Evolutionary conservation across 2,888 invertebrate genomes (phyloP), one percentile per base, ranked within the genome.

Genomic region (Caenorhabditis doughertyi): DNA sequence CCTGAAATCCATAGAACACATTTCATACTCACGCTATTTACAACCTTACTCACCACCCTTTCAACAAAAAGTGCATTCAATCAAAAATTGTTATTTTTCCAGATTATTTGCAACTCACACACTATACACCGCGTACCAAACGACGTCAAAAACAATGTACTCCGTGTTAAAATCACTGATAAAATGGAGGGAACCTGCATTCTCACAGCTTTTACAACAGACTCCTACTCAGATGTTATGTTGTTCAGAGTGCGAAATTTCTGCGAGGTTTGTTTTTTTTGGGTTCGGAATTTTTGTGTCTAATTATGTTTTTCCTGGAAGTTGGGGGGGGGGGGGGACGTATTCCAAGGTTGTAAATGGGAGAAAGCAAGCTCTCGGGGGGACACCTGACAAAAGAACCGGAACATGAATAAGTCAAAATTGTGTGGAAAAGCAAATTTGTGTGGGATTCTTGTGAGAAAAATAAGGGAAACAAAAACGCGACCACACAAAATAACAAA

Each of bases 181-280:
- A 77, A 72, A 51, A 82, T 82, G 82, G 72, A 82, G 32, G 82
- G 82, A 44, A 77, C 67, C 0, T 82, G 82, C 21, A 47, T 77
- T 18, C 49, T 82, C 16, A 67, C 72, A 4, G 77, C 77, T 11
- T 73, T 82, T 16, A 32, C 67, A 18, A 8, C 72, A 0, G 56
- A 77, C 16, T 62, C 55, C 9, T 42, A 7, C 5, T 64, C 55
- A 0, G 82, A 82, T 49, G 68, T 82, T 27, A 67, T 82, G 55
- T 23, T 82, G n/a, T 82, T 82, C 32, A 53, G 62, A 29, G 82
- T 82, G 7, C 72, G 47, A 7, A 77, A 47, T 11, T 39, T 25
- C 35, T 82, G 82, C 51, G 68, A 82, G 68, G 82, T 82, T 56
- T 3, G 64, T 58, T n/a, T n/a, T 27, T 42, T 44, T n/a, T 18